phyloP scores from a whole-genome alignment of 2,888 invertebrate species.

The Agrenia bidenticulata region DNA sequence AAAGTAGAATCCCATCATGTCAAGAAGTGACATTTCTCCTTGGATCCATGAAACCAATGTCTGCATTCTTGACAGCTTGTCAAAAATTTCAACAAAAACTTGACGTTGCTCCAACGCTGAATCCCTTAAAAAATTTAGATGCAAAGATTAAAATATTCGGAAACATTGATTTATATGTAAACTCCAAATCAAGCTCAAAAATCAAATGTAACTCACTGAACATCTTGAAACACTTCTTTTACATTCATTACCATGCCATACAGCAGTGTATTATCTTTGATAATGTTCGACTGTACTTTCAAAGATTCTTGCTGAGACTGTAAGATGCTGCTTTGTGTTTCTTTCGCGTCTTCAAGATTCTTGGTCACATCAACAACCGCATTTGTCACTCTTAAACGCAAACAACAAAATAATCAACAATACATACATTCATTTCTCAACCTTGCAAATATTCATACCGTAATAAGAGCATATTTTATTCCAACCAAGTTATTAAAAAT shows the following conservation, averaged over 20 bases:
- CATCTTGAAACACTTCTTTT: conserved; percentile 55
- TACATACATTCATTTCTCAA: too few species aligned
- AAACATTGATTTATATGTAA: background rate
- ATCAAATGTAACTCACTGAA: conserved; percentile 50
- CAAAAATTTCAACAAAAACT: conserved; percentile 62
- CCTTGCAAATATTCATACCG: background rate
- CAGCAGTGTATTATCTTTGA: conserved; percentile 55
- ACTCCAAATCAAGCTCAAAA: background rate
- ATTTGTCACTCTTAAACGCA: conserved; percentile 58
- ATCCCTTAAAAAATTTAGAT: conserved; percentile 56
- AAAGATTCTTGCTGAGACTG: conserved; percentile 57
- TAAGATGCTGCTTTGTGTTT: conserved; percentile 60
- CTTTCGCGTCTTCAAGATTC: conserved; percentile 58
- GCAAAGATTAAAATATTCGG: too few species aligned
- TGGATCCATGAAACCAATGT: conserved; percentile 60
- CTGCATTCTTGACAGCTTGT: conserved; percentile 62
- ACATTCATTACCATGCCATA: conserved; percentile 55
- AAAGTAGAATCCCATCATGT: conserved; percentile 65
- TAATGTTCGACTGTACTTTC: conserved; percentile 55
- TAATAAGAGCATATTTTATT: too few species aligned
- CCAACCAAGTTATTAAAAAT: background rate
- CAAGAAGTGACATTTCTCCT: conserved; percentile 66
- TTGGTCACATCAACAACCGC: conserved; percentile 61
- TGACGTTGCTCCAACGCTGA: conserved; percentile 62
- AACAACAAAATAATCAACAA: conserved; percentile 1